A percentile compares a stretch with the other conserved stretches of the same genome.
phyloP scores from a whole-genome alignment of 2,888 invertebrate genomes.

The Atethmia centrago region DNA sequence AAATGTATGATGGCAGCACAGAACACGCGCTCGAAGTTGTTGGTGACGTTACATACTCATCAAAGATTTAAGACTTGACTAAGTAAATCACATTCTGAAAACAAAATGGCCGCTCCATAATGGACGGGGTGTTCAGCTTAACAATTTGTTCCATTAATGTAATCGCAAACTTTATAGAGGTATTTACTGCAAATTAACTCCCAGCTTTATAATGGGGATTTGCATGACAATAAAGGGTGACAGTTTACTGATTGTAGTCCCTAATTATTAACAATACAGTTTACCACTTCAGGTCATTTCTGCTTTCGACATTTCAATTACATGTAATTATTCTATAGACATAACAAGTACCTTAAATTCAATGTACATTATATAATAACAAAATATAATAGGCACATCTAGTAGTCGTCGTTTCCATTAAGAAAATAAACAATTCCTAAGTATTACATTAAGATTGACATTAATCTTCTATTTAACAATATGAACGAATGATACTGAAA shows the following conservation, averaged over 20 bases:
- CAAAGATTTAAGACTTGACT: constrained; percentile 40
- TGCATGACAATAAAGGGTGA: constrained; percentile 78
- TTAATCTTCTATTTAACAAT: constrained; percentile 41
- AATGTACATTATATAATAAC: not conserved
- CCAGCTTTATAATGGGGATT: constrained; percentile 76
- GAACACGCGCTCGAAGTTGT: constrained; percentile 1
- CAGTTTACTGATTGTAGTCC: constrained; percentile 76
- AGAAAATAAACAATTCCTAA: constrained; percentile 7
- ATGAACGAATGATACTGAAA: constrained; percentile 33
- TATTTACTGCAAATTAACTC: constrained; percentile 81
- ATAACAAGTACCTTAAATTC: not conserved
- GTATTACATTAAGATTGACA: constrained; percentile 18
- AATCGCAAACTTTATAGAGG: constrained; percentile 74
- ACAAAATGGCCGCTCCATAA: constrained; percentile 55
- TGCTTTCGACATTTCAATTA: constrained; percentile 60
- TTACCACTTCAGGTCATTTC: constrained; percentile 67
- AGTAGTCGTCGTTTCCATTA: constrained; percentile 10
- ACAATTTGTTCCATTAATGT: constrained; percentile 76
- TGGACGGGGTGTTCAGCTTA: constrained; percentile 69
- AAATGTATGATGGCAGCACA: constrained; percentile 14
- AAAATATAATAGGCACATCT: not conserved
- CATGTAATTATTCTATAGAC: constrained; percentile 1
- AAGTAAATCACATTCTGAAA: constrained; percentile 61
- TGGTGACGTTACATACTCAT: constrained; percentile 25
- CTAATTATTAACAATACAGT: constrained; percentile 73